Percentiles rank a stretch among this genome's conserved stretches.
Evolutionary conservation across 2,113 vertebrate species (phyloP).

Genomic region (Hypocryptadius cinnamomeus): DNA sequence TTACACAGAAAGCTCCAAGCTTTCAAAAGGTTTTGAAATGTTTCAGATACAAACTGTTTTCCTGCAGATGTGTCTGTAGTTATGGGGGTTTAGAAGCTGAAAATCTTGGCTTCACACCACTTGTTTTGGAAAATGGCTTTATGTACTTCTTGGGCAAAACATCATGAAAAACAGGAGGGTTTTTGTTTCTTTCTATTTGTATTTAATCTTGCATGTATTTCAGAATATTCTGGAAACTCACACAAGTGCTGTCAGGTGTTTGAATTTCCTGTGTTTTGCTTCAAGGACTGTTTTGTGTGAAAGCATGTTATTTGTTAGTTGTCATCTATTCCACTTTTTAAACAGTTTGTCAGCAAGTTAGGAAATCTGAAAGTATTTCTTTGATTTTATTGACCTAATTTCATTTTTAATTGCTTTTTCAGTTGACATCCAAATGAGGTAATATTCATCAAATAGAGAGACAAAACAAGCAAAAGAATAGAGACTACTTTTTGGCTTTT

Average conservation of each 20-base stretch:
- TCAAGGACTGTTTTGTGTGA: not conserved
- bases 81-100: not conserved
- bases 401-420: constrained; percentile 15
- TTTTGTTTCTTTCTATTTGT: not conserved
- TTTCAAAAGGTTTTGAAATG: not conserved
- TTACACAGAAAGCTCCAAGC: not conserved
- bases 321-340: not conserved
- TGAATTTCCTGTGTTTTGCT: not conserved
- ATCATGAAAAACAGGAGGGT: not conserved
- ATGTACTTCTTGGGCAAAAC: not conserved
- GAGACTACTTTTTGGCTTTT: not conserved
- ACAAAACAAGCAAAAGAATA: not conserved
- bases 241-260: not conserved
- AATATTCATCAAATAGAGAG: not conserved
- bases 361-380: not conserved
- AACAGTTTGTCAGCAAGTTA: not conserved
- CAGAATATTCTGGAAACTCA: not conserved
- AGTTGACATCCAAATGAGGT: not conserved
- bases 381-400: not conserved
- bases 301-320: not conserved
- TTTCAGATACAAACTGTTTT: not conserved
- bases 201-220: not conserved
- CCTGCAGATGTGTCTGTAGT: not conserved
- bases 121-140: not conserved
- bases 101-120: not conserved